Evolutionary conservation across 1,140 invertebrate species (phyloP), one percentile per base, ranked within the genome.

Genomic region (Parasteatoda tepidariorum): DNA sequence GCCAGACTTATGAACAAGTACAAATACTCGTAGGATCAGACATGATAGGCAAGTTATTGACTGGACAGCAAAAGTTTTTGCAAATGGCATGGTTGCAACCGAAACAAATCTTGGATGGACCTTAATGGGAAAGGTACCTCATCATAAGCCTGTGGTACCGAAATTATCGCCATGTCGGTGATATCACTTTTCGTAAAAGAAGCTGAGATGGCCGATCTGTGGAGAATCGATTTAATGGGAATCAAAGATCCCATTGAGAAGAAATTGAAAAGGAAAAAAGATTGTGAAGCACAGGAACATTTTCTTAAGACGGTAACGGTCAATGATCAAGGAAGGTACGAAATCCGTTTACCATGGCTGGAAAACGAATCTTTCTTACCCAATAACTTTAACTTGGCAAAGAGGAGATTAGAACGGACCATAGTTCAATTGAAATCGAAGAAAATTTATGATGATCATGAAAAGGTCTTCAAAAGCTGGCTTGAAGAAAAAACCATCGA

Each of bases 151-250:
- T 74, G 31, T 22, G 15, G n/a, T 5, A 48, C 2, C 13, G 11
- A 74, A 41, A 24, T 59, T 59, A 33, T 48, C 2, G 31, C 71
- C 24, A 74, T 59, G 55, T n/a, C 30, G 28, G 71, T 61, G 59
- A 74, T 31, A n/a, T 59, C 54, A 74, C 26, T 74, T n/a, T 71
- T 71, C 30, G 22, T 71, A 28, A 48, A 71, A 24, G 66, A 41
- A 68, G 66, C 2, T 22, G 15, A 34, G 9, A 68, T 68, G 15
- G 26, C 34, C 18, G 48, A 71, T 48, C 48, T 55, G 9, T 71
- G 54, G 55, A 0, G 33, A 34, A 0, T 59, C 15, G 30, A 74
- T n/a, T 11, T 34, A 15, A 74, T 61, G n/a, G n/a, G n/a, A n/a
- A n/a, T n/a, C n/a, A n/a, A n/a, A n/a, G n/a, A n/a, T n/a, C n/a